Percentiles rank a stretch among this genome's conserved stretches.
Evolutionary conservation across 2,113 vertebrate species (phyloP).

Genomic region (Xenotilapia leptura): DNA sequence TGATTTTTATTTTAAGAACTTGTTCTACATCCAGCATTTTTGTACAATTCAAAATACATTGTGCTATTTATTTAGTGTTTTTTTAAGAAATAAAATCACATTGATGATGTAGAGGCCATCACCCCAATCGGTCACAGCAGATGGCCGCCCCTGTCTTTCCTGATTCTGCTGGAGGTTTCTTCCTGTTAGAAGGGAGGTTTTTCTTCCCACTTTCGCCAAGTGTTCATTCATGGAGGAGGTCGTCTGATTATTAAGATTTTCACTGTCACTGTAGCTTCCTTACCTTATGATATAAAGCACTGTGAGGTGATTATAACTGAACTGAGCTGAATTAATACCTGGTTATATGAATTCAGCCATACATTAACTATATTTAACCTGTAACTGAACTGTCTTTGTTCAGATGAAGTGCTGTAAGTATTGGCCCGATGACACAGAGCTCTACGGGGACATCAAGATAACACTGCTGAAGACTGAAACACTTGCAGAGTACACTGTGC

Average conservation of each 20-base stretch:
- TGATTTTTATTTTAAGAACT: background rate
- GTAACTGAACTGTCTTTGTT: background rate
- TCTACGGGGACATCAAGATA: conserved; percentile 96
- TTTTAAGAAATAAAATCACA: background rate
- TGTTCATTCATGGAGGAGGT: background rate
- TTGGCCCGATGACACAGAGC: conserved; percentile 92
- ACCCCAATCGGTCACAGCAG: background rate
- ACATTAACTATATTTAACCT: background rate
- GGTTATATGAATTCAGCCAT: background rate
- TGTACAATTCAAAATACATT: background rate
- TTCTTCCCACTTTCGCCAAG: background rate
- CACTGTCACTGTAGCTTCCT: background rate
- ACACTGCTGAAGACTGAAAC: conserved; percentile 87
- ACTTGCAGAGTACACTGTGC: conserved; percentile 85
- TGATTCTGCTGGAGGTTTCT: background rate
- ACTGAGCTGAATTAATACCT: background rate
- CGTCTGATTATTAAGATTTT: background rate
- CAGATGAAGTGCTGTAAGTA: conserved; percentile 97
- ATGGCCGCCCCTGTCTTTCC: background rate
- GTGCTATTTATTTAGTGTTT: background rate
- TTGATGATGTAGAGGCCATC: background rate
- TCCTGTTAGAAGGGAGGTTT: background rate
- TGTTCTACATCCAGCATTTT: background rate
- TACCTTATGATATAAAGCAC: background rate
- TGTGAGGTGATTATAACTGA: background rate